Percentiles rank a stretch among this genome's conserved stretches.
Conservation (phyloP, 2,113 vertebrate species). For the Chaetorhynchus papuensis region DNA sequence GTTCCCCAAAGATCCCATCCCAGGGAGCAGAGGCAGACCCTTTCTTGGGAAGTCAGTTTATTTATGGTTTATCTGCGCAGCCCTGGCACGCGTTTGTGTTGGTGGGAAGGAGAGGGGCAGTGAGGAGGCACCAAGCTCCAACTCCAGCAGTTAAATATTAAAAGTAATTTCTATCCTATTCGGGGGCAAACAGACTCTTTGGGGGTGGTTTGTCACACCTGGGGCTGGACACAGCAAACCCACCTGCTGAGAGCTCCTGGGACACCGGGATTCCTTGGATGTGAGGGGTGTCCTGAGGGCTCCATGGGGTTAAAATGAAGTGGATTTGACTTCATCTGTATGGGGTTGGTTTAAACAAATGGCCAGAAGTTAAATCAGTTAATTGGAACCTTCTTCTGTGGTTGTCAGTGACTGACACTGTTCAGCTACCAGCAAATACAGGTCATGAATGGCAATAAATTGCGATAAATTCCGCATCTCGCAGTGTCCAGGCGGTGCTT, state of each 20-base stretch:
- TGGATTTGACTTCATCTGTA: not conserved
- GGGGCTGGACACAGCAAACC: not conserved
- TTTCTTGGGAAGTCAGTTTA: accelerated
- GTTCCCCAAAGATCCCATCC: not conserved
- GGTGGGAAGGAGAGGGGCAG: not conserved
- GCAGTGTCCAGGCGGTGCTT: accelerated
- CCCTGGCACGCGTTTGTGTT: accelerated
- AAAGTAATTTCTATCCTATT: not conserved
- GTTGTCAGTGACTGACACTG: too few species aligned
- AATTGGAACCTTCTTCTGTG: not conserved
- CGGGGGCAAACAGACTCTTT: not conserved
- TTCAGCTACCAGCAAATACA: accelerated
- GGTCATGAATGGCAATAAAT: not conserved
- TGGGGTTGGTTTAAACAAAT: not conserved
- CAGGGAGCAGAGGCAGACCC: not conserved
- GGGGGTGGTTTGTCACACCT: not conserved
- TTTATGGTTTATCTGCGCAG: not conserved
- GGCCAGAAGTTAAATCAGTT: not conserved
- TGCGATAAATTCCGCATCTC: not conserved
- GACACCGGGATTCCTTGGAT: accelerated
- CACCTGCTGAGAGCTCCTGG: not conserved
- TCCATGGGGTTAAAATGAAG: not conserved
- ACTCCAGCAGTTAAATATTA: not conserved
- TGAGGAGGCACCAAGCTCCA: accelerated
- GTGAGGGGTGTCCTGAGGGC: too few species aligned